Evolutionary conservation across 2,888 invertebrate species (phyloP), one percentile per base, ranked within the genome.

Genomic region (Anorthoa munda): DNA sequence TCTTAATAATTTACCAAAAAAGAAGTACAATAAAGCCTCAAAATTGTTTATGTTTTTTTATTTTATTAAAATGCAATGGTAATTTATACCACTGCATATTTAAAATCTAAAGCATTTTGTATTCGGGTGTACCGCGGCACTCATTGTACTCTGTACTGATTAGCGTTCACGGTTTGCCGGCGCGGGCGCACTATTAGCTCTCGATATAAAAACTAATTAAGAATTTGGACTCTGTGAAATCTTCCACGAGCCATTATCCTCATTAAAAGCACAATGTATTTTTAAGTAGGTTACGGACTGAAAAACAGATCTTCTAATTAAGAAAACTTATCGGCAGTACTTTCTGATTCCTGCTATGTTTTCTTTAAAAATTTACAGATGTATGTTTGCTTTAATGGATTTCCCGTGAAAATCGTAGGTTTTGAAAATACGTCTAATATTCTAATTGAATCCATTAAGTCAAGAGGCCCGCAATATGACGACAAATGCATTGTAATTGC

Each of bases 61-160:
- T 39, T 39, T 39, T 39, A 39, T 1, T 39, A 9, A 39, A 39
- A 39, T 39, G 7, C 39, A 39, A 39, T 9, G 39, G 39, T 39
- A 39, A 39, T 1, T 39, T 39, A 39, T 39, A 39, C 39, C 39
- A 9, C 39, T 39, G 39, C 1, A 39, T 39, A 1, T 66, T 39
- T 17, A 4, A 11, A 48, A 9, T n/a, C 21, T 12, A 5, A 11
- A 59, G 2, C 13, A 31, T 66, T 86, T 86, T 83, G 87, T 64
- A 67, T 17, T 58, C 45, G 84, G 83, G 66, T 89, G 88, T 92
- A 92, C 90, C 26, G 66, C 72, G 74, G 83, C 78, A 78, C 86
- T 84, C 86, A 89, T 88, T 88, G 88, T 89, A 86, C 81, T 86
- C 85, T 73, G 64, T 87, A 86, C 86, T 90, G 86, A 92, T 92